phyloP scores from a whole-genome alignment of 2,797 vertebrate genomes.

The Lagocephalus sceleratus region DNA sequence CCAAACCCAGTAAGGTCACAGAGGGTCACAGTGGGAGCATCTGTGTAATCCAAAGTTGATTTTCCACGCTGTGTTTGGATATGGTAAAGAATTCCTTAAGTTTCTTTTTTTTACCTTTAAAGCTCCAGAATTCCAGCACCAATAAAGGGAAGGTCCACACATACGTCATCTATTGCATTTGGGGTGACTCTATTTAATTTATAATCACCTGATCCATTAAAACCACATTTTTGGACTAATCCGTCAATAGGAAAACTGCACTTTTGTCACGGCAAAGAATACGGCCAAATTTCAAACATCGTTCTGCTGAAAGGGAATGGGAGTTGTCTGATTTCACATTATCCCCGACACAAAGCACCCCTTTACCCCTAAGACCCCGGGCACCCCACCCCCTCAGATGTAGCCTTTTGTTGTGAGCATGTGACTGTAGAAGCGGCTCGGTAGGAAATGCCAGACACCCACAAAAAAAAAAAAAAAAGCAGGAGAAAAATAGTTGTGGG shows the following conservation, averaged over 20 bases:
- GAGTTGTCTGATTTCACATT: constrained; percentile 72
- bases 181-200: constrained; percentile 16
- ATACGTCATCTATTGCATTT: constrained; percentile 36
- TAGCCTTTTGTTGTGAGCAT: constrained; percentile 82
- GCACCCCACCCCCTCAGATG: constrained; percentile 79
- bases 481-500: constrained; percentile 64
- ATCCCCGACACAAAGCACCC: constrained; percentile 62
- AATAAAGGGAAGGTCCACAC: constrained; percentile 22
- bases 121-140: constrained; percentile 5
- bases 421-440: constrained; percentile 84
- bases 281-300: constrained; percentile 60
- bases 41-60: too few relatives aligned
- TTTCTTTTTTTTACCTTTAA: too few relatives aligned
- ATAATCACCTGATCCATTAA: constrained; percentile 58
- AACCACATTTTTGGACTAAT: constrained; percentile 60
- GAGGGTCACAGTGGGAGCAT: too few relatives aligned
- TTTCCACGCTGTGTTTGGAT: too few relatives aligned
- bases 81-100: too few relatives aligned
- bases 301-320: constrained; percentile 60
- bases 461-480: constrained; percentile 51
- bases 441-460: constrained; percentile 79
- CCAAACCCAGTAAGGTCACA: too few relatives aligned
- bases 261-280: constrained; percentile 65
- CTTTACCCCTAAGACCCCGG: constrained; percentile 71
- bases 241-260: constrained; percentile 51